Percentiles rank a stretch among this genome's conserved stretches.
Conservation (phyloP, 2,888 invertebrate genomes). For the Galeruca laticollis region DNA sequence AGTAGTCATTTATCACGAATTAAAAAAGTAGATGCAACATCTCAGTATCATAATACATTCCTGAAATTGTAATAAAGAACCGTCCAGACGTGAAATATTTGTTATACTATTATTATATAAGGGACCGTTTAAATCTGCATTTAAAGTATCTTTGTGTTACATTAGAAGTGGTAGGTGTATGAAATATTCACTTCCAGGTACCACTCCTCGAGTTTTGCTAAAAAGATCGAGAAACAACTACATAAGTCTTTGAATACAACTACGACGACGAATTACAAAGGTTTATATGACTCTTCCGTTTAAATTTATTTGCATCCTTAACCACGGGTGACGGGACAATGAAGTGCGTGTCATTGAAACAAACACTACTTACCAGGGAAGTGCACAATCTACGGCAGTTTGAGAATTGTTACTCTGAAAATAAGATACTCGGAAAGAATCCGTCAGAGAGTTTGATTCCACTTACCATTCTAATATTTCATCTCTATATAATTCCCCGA, state of each 20-base stretch:
- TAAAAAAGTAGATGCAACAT: too few species aligned
- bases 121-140: constrained; percentile 24
- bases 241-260: constrained; percentile 19
- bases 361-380: background rate
- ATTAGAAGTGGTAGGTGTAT: constrained; percentile 27
- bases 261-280: constrained; percentile 1
- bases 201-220: constrained; percentile 28
- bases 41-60: too few species aligned
- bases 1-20: too few species aligned
- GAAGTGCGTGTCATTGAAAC: background rate
- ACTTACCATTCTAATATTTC: too few species aligned
- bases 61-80: background rate
- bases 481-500: too few species aligned
- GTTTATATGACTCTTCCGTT: background rate
- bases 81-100: constrained; percentile 12
- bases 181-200: constrained; percentile 28
- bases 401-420: too few species aligned
- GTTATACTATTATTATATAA: constrained; percentile 11
- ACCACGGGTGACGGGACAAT: background rate
- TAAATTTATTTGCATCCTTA: constrained; percentile 11
- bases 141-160: constrained; percentile 17
- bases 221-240: constrained; percentile 24
- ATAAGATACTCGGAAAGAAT: too few species aligned
- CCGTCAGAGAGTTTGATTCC: too few species aligned
- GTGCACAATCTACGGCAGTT: background rate